Conservation (phyloP, 2,888 invertebrate species). For the Tuberolachnus salignus region DNA sequence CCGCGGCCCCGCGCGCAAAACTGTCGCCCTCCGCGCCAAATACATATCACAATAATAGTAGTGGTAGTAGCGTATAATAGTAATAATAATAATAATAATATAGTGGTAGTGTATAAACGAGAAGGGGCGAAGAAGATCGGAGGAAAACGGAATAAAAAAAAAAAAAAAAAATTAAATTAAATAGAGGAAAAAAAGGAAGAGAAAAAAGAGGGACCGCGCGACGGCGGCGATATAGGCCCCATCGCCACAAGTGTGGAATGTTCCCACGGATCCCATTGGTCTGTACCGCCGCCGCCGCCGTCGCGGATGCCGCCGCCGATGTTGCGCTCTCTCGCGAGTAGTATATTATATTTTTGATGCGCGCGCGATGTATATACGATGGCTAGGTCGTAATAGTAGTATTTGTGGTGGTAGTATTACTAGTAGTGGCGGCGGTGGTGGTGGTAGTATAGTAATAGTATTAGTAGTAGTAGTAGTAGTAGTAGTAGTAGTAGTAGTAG, state of each 20-base stretch:
- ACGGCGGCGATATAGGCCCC: not conserved
- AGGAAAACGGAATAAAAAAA: not conserved
- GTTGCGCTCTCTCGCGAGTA: constrained; percentile 46
- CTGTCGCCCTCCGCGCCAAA: constrained; percentile 18
- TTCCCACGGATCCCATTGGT: constrained; percentile 56
- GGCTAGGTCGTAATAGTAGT: not conserved
- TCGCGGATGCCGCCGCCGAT: not conserved
- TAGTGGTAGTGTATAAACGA: not conserved
- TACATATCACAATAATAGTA: no score
- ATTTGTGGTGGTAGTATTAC: not conserved
- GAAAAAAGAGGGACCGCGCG: not conserved
- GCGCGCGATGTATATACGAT: not conserved
- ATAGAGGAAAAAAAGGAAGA: not conserved
- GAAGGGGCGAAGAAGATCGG: not conserved
- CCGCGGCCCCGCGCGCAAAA: constrained; percentile 13
- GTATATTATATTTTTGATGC: not conserved
- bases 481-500: not conserved
- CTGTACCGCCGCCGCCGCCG: not conserved
- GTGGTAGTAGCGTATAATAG: no score
- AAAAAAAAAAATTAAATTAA: not conserved
- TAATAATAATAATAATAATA: no score
- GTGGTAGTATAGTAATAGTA: constrained; percentile 3
- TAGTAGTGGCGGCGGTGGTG: not conserved
- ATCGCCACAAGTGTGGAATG: constrained; percentile 54
- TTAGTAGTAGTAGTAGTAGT: not conserved